Percentiles rank a stretch among this genome's conserved stretches.
Evolutionary conservation across 2,797 vertebrate species (phyloP).

Genomic region (Poecile montanus): DNA sequence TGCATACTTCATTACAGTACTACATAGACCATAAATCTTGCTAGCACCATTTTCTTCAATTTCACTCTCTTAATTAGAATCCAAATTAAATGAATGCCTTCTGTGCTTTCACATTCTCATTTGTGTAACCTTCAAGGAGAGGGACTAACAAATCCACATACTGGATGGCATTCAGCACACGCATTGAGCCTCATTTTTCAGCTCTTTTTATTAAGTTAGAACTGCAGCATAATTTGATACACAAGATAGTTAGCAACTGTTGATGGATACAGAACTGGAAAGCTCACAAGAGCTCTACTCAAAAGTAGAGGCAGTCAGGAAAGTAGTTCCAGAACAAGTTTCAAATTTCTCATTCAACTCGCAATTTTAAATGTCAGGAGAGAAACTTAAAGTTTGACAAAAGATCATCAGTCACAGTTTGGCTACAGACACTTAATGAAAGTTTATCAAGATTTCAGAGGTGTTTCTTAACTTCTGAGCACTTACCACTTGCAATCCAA

Average conservation of each 20-base stretch:
- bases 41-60: neutral
- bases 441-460: neutral
- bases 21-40: neutral
- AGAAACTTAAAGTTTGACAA: neutral
- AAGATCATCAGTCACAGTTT: neutral
- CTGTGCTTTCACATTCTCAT: slow-evolving; percentile 14
- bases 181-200: slow-evolving; percentile 2
- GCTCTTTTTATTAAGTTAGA: slow-evolving; percentile 18
- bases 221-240: neutral
- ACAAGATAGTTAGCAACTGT: neutral
- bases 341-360: neutral
- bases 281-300: neutral
- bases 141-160: neutral
- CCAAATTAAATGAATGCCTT: slow-evolving; percentile 22
- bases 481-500: neutral
- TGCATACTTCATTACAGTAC: neutral
- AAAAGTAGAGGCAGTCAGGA: neutral
- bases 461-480: neutral
- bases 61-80: slow-evolving; percentile 20
- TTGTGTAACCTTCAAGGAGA: neutral
- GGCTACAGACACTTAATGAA: neutral
- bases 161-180: neutral
- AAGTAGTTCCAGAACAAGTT: neutral
- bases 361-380: neutral
- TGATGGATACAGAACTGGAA: neutral